Evolutionary conservation across 2,797 vertebrate species (phyloP).

Genomic region (Megaceryle alcyon): DNA sequence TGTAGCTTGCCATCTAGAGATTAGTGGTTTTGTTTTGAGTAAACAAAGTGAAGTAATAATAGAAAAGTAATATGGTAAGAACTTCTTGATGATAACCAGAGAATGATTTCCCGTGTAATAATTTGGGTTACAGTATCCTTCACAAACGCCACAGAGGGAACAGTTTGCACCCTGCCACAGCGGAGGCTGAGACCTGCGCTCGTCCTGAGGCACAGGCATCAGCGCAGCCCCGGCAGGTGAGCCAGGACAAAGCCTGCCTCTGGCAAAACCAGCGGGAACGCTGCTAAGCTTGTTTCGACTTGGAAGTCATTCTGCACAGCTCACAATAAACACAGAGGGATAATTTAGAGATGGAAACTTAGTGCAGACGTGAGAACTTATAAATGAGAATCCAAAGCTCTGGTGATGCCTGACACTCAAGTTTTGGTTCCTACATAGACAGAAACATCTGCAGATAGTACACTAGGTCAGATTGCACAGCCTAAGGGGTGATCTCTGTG

Average conservation of each 20-base stretch:
- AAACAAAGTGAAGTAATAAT: neutral
- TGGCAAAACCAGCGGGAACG: slow-evolving; percentile 8
- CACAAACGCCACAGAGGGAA: neutral
- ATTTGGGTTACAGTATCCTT: slow-evolving; percentile 17
- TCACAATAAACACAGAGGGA: neutral
- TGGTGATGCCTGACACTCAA: neutral
- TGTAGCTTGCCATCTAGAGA: neutral
- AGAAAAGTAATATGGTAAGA: neutral
- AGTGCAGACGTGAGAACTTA: neutral
- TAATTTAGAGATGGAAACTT: slow-evolving; percentile 4
- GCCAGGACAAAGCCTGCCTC: slow-evolving; percentile 50
- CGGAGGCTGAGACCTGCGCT: rapidly evolving
- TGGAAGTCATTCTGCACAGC: slow-evolving; percentile 24
- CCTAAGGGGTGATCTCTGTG: neutral
- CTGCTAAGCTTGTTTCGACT: neutral
- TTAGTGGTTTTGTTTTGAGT: neutral
- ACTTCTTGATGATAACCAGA: neutral
- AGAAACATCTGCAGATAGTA: neutral
- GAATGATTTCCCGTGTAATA: neutral
- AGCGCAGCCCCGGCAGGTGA: slow-evolving; percentile 23
- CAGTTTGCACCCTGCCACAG: neutral
- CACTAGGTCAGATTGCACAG: neutral
- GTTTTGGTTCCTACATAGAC: neutral
- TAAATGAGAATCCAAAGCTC: neutral
- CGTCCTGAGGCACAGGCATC: neutral